These are phyloP conservation scores for Orycteropus afer DNA, from an alignment of 2,113 vertebrate genomes.

Conservation along the genomic window DNA sequence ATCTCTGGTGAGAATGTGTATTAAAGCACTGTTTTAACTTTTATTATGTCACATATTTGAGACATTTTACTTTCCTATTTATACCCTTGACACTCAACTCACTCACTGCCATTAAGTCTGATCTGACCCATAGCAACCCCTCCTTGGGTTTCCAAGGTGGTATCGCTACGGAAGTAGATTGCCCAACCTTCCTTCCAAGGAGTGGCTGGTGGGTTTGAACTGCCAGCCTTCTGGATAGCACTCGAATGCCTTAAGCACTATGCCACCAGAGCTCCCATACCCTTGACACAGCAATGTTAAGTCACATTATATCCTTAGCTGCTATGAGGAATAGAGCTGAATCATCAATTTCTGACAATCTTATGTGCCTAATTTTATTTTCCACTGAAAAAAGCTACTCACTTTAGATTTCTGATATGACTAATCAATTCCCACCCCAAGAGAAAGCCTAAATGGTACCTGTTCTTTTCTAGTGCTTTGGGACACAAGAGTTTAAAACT, in stretches of 20 bases:
- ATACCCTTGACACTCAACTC: too few relatives aligned
- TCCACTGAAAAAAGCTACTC: conserved; percentile 6
- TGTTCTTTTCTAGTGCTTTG: background rate
- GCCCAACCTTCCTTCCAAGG: too few relatives aligned
- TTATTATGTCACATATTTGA: background rate
- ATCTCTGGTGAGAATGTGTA: background rate
- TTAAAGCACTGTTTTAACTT: background rate
- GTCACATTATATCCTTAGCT: conserved; percentile 5
- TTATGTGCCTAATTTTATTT: background rate
- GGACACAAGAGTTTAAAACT: background rate
- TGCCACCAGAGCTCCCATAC: too few relatives aligned
- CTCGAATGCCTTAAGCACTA: too few relatives aligned
- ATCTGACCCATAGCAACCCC: too few relatives aligned
- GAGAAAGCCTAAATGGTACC: background rate
- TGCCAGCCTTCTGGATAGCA: too few relatives aligned
- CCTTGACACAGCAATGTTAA: too few relatives aligned
- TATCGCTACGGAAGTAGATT: too few relatives aligned
- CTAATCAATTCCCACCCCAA: background rate
- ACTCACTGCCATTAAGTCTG: too few relatives aligned
- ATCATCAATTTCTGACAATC: background rate
- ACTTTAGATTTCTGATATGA: background rate
- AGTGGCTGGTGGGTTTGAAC: too few relatives aligned
- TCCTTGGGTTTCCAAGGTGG: too few relatives aligned
- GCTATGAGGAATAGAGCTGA: background rate
- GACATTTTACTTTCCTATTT: conserved; percentile 26